phyloP scores from a whole-genome alignment of 2,888 invertebrate species.

The Yponomeuta sedellus region DNA sequence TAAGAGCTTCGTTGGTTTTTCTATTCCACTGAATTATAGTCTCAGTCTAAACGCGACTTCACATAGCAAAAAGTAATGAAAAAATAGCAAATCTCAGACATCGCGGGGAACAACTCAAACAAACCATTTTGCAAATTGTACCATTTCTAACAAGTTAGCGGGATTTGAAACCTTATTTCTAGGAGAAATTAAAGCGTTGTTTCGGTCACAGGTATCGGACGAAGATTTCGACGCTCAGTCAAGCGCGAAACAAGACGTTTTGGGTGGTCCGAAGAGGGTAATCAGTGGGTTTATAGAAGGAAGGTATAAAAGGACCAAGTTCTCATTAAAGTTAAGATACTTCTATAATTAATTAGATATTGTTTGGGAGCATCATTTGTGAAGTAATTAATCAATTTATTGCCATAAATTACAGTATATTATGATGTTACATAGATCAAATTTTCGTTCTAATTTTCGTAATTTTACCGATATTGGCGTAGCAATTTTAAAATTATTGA shows the following conservation, averaged over 20 bases:
- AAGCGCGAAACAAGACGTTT: not conserved
- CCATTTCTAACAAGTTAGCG: not conserved
- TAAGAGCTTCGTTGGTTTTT: too few relatives aligned
- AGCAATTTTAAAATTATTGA: too few relatives aligned
- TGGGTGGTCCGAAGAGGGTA: not conserved
- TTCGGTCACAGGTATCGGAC: not conserved
- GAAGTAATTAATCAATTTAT: too few relatives aligned
- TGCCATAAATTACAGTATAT: too few relatives aligned
- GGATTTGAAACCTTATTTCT: not conserved
- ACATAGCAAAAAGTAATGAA: not conserved
- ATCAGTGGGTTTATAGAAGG: not conserved
- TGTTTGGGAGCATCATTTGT: too few relatives aligned
- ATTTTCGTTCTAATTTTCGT: too few relatives aligned
- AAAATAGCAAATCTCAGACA: not conserved
- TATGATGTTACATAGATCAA: too few relatives aligned
- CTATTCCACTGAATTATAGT: not conserved
- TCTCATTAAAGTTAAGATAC: too few relatives aligned
- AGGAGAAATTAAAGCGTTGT: not conserved
- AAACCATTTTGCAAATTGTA: not conserved
- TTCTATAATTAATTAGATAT: too few relatives aligned
- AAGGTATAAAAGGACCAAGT: too few relatives aligned
- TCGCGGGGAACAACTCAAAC: not conserved
- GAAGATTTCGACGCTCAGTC: too few relatives aligned
- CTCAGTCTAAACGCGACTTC: not conserved
- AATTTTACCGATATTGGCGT: too few relatives aligned